phyloP scores from a whole-genome alignment of 2,888 invertebrate genomes.

The Drosophila kokeensis region DNA sequence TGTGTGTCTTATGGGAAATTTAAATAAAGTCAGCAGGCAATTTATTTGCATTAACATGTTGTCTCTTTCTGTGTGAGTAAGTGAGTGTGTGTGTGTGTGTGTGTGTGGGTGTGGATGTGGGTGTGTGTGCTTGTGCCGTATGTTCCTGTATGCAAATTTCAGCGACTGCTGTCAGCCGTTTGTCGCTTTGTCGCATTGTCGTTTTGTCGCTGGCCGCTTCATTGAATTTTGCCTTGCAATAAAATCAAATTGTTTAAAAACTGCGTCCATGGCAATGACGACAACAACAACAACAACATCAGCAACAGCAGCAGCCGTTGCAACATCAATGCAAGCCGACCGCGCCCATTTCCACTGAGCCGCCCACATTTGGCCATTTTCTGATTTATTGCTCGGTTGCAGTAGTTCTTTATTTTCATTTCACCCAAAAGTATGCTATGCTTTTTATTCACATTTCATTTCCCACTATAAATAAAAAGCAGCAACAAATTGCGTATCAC shows the following conservation, averaged over 20 bases:
- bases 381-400: slow-evolving; percentile 72
- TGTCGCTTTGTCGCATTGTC: slow-evolving; percentile 53
- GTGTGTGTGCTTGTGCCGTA: slow-evolving; percentile 47
- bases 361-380: slow-evolving; percentile 66
- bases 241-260: slow-evolving; percentile 78
- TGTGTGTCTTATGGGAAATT: slow-evolving; percentile 79
- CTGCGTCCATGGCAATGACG: slow-evolving; percentile 37
- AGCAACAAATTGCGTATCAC: slow-evolving; percentile 59
- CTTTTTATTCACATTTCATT: slow-evolving; percentile 61
- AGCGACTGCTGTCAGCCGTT: slow-evolving; percentile 74
- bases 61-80: slow-evolving; percentile 50
- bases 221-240: slow-evolving; percentile 77
- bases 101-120: slow-evolving; percentile 1
- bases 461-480: slow-evolving; percentile 77
- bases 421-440: slow-evolving; percentile 66
- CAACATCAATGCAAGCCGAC: slow-evolving; percentile 39
- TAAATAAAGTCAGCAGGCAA: slow-evolving; percentile 81
- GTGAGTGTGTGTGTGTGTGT: slow-evolving; percentile 5
- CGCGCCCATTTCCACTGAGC: slow-evolving; percentile 52
- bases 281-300: slow-evolving; percentile 7
- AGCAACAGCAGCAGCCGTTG: slow-evolving; percentile 10
- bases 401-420: slow-evolving; percentile 37
- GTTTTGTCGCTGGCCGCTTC: slow-evolving; percentile 71
- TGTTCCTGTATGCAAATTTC: slow-evolving; percentile 74
- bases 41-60: slow-evolving; percentile 80